Percentiles rank a stretch among this genome's conserved stretches.
Evolutionary conservation across 2,113 vertebrate species (phyloP).

Genomic region (Climacteris rufus): DNA sequence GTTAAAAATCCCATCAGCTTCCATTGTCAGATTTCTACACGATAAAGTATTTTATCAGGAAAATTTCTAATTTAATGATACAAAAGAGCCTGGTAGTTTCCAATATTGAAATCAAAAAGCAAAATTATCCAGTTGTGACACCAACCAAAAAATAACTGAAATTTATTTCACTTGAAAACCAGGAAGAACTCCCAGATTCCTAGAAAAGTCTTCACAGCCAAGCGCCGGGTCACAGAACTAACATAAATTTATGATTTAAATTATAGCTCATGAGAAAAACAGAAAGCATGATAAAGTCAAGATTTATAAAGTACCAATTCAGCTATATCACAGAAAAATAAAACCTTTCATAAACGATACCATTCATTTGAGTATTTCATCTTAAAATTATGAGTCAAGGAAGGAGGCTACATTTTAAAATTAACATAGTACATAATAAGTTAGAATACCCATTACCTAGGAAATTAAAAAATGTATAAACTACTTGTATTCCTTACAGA

Average conservation of each 20-base stretch:
- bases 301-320: neutral
- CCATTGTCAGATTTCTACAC: neutral
- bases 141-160: neutral
- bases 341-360: neutral
- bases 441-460: neutral
- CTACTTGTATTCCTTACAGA: neutral
- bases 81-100: neutral
- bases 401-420: neutral
- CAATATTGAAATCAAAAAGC: neutral
- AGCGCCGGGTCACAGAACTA: neutral
- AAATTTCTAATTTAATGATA: neutral
- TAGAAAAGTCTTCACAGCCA: neutral
- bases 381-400: neutral
- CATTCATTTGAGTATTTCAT: neutral
- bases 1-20: neutral
- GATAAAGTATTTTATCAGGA: neutral
- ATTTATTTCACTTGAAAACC: neutral
- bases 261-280: neutral
- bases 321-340: neutral
- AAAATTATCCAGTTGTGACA: neutral
- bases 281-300: neutral
- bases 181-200: neutral
- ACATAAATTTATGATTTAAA: neutral
- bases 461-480: neutral
- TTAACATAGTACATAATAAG: neutral